These are phyloP conservation scores for Xenus cinereus DNA, from an alignment of 2,113 vertebrate genomes.

Conservation along the genomic window DNA sequence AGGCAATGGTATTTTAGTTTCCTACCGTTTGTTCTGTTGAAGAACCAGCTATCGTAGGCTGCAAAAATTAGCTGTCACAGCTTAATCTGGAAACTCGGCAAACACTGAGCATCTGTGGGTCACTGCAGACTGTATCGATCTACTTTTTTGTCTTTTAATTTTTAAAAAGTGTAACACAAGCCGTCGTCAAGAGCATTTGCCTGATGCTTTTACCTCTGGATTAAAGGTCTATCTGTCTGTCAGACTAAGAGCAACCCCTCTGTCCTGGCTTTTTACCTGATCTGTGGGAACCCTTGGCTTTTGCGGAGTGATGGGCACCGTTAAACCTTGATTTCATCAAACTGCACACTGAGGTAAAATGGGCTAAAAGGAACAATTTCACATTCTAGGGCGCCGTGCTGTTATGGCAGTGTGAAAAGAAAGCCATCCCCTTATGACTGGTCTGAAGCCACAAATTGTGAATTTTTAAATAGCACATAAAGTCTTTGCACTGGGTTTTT, in stretches of 20 bases:
- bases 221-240: not conserved
- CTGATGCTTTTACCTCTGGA: not conserved
- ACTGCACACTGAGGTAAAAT: not conserved
- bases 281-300: not conserved
- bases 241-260: not conserved
- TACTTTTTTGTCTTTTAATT: not conserved
- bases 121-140: not conserved
- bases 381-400: too few species aligned
- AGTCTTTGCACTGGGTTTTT: not conserved
- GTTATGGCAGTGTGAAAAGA: not conserved
- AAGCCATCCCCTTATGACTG: not conserved
- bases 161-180: not conserved
- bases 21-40: not conserved
- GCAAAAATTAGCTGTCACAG: not conserved
- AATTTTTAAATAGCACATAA: not conserved
- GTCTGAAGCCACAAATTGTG: not conserved
- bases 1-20: not conserved
- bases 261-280: not conserved
- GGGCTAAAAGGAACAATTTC: not conserved
- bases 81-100: not conserved
- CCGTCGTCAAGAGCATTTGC: not conserved
- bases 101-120: not conserved
- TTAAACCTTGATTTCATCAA: not conserved
- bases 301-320: not conserved
- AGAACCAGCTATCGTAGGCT: not conserved